A percentile compares a stretch with the other conserved stretches of the same genome.
Conservation (phyloP, 2,888 invertebrate genomes). For the Leistus spinibarbis region DNA sequence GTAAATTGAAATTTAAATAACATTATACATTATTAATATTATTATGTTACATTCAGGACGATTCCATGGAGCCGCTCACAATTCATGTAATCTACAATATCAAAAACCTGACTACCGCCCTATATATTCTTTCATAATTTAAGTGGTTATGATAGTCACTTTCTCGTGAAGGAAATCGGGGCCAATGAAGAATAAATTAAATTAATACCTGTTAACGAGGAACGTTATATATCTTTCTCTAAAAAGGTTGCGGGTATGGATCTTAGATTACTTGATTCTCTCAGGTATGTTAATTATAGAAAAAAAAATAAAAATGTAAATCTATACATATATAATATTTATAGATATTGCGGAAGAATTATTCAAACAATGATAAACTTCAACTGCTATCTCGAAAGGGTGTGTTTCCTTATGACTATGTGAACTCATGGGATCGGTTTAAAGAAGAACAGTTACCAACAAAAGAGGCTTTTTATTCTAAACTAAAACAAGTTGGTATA, state of each 20-base stretch:
- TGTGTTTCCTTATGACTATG: constrained; percentile 34
- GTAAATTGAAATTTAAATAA: constrained; percentile 25
- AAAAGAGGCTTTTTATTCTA: not conserved
- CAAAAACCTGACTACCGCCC: constrained; percentile 40
- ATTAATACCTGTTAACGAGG: constrained; percentile 31
- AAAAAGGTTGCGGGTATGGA: constrained; percentile 15
- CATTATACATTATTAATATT: not conserved
- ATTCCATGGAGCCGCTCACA: constrained; percentile 41
- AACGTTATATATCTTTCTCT: constrained; percentile 37
- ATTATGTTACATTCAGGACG: not conserved
- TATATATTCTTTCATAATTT: constrained; percentile 44
- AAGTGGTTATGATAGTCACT: constrained; percentile 43
- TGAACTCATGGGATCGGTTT: not conserved
- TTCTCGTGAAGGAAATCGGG: constrained; percentile 45
- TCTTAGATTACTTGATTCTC: no score
- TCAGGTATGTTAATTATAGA: no score
- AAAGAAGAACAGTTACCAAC: not conserved
- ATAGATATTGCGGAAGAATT: not conserved
- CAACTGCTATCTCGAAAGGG: constrained; percentile 29
- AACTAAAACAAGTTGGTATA: not conserved
- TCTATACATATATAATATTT: no score
- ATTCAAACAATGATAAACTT: constrained; percentile 13
- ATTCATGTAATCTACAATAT: constrained; percentile 42
- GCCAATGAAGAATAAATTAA: constrained; percentile 40
- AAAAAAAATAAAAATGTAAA: no score